Conservation (phyloP, 2,888 invertebrate genomes). For the Protodeltote pygarga region DNA sequence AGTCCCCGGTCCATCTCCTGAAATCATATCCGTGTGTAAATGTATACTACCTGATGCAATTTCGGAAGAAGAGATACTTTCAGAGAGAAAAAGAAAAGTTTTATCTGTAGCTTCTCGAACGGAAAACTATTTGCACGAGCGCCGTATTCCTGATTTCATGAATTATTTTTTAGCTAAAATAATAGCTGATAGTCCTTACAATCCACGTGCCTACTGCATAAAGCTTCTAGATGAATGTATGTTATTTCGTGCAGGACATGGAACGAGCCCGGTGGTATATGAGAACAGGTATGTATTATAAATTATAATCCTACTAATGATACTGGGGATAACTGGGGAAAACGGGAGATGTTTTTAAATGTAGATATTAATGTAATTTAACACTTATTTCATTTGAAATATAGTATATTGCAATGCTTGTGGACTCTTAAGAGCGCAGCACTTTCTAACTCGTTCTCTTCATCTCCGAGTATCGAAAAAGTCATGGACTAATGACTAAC, state of each 20-base stretch:
- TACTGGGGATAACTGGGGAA: neutral
- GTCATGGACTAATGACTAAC: too few relatives aligned
- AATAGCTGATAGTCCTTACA: constrained; percentile 58
- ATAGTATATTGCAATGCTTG: too few relatives aligned
- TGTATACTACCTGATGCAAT: constrained; percentile 56
- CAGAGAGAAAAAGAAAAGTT: constrained; percentile 63
- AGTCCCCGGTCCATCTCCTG: constrained; percentile 7
- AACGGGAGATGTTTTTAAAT: neutral
- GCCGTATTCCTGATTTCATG: constrained; percentile 76
- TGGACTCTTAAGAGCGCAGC: too few relatives aligned
- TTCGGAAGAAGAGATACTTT: constrained; percentile 53
- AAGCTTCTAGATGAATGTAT: constrained; percentile 74
- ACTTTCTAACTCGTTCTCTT: too few relatives aligned
- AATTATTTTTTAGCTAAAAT: constrained; percentile 73
- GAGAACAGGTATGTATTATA: constrained; percentile 63
- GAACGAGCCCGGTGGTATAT: constrained; percentile 72
- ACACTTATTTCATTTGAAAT: too few relatives aligned
- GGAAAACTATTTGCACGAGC: constrained; percentile 71
- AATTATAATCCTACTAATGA: neutral
- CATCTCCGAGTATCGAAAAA: too few relatives aligned
- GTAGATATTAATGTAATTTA: too few relatives aligned
- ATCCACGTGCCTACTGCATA: constrained; percentile 63
- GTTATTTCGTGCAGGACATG: constrained; percentile 75
- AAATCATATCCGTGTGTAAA: constrained; percentile 60
- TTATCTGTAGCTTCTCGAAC: constrained; percentile 65